A percentile compares a stretch with the other conserved stretches of the same genome.
Evolutionary conservation across 92 coral and sea anemone genomes (phyloP).

Genomic region (Epizoanthus stellaris): DNA sequence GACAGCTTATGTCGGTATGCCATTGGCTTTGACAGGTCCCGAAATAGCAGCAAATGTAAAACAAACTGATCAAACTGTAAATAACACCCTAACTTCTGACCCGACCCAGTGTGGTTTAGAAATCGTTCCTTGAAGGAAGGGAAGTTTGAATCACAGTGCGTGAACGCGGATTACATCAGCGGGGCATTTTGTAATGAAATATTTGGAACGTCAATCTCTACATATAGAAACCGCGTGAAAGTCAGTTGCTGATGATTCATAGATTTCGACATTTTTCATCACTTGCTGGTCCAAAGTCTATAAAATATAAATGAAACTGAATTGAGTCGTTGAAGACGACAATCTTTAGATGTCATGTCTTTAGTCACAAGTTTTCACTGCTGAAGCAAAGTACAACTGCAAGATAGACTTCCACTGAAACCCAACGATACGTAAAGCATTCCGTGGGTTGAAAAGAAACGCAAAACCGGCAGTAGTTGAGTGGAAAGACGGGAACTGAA

Average conservation of each 20-base stretch:
- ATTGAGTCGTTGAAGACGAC: too few relatives aligned
- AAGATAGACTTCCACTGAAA: background rate
- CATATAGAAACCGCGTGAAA: slow-evolving; percentile 23
- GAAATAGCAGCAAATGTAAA: slow-evolving; percentile 27
- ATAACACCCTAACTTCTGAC: background rate
- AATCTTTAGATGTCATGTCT: too few relatives aligned
- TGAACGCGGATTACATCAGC: background rate
- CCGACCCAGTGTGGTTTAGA: background rate
- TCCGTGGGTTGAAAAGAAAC: background rate
- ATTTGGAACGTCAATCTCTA: background rate
- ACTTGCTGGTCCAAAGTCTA: background rate
- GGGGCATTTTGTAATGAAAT: background rate
- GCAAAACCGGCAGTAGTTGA: background rate
- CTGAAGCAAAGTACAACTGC: background rate
- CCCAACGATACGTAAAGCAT: background rate
- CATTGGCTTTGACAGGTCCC: slow-evolving; percentile 19
- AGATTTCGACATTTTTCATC: slow-evolving; percentile 16
- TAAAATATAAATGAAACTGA: background rate
- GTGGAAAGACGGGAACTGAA: background rate
- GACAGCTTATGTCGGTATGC: background rate
- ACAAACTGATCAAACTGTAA: background rate
- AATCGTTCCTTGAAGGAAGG: background rate
- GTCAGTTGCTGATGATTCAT: background rate
- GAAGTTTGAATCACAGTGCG: background rate
- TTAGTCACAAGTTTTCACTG: background rate